Evolutionary conservation across 2,797 vertebrate species (phyloP).

Genomic region (Uromys caudimaculatus): DNA sequence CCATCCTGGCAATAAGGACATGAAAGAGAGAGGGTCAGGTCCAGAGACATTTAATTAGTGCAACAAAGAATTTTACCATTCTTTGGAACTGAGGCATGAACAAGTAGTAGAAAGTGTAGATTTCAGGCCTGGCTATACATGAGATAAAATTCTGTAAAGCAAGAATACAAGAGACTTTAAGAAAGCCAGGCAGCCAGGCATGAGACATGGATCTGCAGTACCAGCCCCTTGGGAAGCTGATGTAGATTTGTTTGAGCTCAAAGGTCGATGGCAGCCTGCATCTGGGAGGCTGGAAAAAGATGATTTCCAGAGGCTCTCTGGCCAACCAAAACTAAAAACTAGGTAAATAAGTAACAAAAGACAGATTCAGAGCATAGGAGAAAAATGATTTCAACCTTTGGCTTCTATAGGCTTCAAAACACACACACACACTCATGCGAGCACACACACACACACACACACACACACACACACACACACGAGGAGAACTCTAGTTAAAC

Average conservation of each 20-base stretch:
- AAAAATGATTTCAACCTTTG: background rate
- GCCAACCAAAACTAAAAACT: background rate
- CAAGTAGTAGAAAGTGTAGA: background rate
- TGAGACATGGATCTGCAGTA: too few relatives aligned
- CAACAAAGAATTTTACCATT: background rate
- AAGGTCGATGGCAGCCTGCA: background rate
- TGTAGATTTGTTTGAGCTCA: background rate
- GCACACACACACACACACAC: background rate
- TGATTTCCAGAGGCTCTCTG: background rate
- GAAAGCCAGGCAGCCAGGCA: background rate
- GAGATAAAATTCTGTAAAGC: background rate
- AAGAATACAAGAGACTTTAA: background rate
- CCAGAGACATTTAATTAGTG: background rate
- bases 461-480: background rate
- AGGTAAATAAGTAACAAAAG: background rate
- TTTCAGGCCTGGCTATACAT: background rate
- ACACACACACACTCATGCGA: background rate
- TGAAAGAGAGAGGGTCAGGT: background rate
- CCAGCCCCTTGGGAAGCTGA: background rate
- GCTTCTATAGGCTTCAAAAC: background rate
- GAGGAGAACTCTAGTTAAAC: background rate
- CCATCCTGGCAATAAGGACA: background rate
- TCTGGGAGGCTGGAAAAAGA: background rate
- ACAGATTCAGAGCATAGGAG: background rate
- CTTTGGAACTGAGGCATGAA: background rate